Conservation (phyloP, 2,113 vertebrate genomes). For the Neotoma lepida region DNA sequence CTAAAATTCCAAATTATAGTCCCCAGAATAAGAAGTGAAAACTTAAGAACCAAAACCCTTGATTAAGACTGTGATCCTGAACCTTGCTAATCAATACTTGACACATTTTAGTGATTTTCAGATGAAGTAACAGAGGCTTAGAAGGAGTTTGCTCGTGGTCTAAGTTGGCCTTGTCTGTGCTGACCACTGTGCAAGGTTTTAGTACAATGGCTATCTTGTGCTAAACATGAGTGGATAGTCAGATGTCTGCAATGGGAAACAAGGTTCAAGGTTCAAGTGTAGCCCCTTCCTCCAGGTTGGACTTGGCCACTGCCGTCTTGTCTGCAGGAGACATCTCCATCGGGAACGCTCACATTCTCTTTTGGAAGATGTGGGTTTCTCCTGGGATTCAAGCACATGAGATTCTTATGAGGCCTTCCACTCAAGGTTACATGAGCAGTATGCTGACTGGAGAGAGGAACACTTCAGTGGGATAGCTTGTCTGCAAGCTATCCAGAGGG, state of each 20-base stretch:
- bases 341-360: neutral
- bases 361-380: neutral
- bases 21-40: neutral
- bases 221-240: rapidly evolving
- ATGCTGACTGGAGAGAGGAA: neutral
- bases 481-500: neutral
- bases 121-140: neutral
- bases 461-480: neutral
- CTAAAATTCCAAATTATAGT: neutral
- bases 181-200: neutral
- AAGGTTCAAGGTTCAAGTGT: neutral
- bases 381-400: neutral
- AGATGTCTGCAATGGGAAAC: neutral
- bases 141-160: neutral
- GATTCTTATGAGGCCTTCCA: neutral
- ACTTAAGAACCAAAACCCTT: neutral
- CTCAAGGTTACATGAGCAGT: neutral
- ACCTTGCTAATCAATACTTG: neutral
- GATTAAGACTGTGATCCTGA: neutral
- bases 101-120: neutral
- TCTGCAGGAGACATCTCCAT: neutral
- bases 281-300: neutral
- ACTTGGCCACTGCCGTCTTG: neutral
- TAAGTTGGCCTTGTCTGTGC: neutral
- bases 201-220: neutral